Conservation (phyloP, 2,888 invertebrate genomes). For the Conomelus anceps region DNA sequence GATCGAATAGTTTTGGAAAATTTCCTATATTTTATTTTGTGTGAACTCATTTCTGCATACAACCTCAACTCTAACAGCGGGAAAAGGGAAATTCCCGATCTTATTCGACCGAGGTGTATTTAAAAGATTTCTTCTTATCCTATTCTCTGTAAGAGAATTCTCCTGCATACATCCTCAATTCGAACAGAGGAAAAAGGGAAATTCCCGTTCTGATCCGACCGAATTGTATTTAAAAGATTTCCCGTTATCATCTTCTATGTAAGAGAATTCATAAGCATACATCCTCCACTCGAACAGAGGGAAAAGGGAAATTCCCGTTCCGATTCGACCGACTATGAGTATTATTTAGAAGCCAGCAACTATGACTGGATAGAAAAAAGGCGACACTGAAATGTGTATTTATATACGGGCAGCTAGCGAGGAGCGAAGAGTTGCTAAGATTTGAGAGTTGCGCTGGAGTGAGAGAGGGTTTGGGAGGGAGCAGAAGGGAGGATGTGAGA, state of each 20-base stretch:
- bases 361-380: background rate
- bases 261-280: background rate
- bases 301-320: background rate
- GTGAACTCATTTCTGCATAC: too few species aligned
- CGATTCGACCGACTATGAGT: background rate
- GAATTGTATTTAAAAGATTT: background rate
- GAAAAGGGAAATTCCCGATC: background rate
- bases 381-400: background rate
- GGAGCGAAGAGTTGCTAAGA: background rate
- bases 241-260: too few species aligned
- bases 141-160: too few species aligned
- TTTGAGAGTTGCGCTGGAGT: slow-evolving; percentile 19
- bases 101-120: background rate
- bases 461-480: slow-evolving; percentile 17
- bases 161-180: background rate
- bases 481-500: slow-evolving; percentile 16
- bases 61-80: too few species aligned
- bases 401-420: too few species aligned
- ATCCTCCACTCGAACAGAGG: background rate
- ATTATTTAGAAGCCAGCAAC: background rate
- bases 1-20: too few species aligned
- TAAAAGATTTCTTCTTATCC: background rate
- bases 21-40: too few species aligned
- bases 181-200: background rate
- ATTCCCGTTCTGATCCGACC: background rate